Evolutionary conservation across 37 sponge, comb jelly and placozoan genomes (phyloP).

Genomic region (Dysidea cf. avara): DNA sequence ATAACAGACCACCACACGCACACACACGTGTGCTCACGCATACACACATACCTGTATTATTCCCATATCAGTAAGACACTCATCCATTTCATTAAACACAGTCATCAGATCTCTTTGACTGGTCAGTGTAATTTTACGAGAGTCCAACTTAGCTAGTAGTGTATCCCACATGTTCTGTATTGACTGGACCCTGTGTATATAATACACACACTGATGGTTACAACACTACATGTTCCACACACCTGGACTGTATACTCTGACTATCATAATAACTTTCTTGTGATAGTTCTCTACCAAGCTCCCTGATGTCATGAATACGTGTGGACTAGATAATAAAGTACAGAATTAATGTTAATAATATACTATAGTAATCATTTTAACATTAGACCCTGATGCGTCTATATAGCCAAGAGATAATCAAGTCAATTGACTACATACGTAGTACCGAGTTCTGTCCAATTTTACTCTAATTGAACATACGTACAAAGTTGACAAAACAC

Average conservation of each 20-base stretch:
- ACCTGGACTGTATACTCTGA: slow-evolving; percentile 20
- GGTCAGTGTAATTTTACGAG: slow-evolving; percentile 50
- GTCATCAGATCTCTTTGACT: slow-evolving; percentile 74
- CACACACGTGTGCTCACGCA: too few species aligned
- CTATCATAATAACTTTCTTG: slow-evolving; percentile 58
- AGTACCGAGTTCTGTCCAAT: background rate
- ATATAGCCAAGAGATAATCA: too few species aligned
- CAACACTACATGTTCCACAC: too few species aligned
- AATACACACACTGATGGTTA: too few species aligned
- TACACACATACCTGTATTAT: slow-evolving; percentile 52
- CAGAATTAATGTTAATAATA: background rate
- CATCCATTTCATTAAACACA: slow-evolving; percentile 85
- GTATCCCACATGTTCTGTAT: slow-evolving; percentile 71
- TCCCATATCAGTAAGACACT: slow-evolving; percentile 69
- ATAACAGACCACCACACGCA: background rate
- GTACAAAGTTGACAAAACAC: background rate
- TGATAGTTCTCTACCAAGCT: slow-evolving; percentile 34
- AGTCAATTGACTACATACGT: too few species aligned
- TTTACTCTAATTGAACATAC: background rate
- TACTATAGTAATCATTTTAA: background rate
- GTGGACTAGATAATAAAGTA: slow-evolving; percentile 21
- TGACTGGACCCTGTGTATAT: slow-evolving; percentile 29
- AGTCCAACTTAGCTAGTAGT: slow-evolving; percentile 61
- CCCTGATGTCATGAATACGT: slow-evolving; percentile 49
- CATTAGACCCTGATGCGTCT: background rate